phyloP scores from a whole-genome alignment of 2,113 vertebrate species.

The Pampusana beccarii region DNA sequence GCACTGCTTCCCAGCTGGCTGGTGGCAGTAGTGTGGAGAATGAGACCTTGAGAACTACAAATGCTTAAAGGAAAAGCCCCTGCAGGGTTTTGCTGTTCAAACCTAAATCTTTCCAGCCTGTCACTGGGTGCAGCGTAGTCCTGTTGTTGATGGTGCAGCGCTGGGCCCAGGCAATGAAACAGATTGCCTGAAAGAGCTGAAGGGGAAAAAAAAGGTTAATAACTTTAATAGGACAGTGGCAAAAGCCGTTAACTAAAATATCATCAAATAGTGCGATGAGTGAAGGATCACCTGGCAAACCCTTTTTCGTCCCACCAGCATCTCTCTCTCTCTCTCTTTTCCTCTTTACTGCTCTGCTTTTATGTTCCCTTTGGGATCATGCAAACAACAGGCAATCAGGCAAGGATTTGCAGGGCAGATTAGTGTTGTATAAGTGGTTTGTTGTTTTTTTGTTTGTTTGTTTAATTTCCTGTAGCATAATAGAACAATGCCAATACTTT shows the following conservation, averaged over 20 bases:
- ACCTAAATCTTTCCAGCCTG: not conserved
- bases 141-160: rapidly evolving
- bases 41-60: not conserved
- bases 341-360: not conserved
- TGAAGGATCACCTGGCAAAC: not conserved
- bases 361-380: not conserved
- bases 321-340: not conserved
- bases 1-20: not conserved
- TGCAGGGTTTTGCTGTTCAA: not conserved
- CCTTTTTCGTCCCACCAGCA: not conserved
- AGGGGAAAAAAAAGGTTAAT: not conserved
- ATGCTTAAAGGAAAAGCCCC: not conserved
- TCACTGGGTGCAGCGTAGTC: not conserved
- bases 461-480: not conserved
- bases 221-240: not conserved
- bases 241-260: not conserved
- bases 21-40: not conserved
- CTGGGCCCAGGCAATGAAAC: not conserved
- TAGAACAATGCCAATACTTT: not conserved
- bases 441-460: not conserved
- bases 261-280: not conserved
- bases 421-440: not conserved
- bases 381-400: not conserved
- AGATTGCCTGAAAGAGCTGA: not conserved
- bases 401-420: not conserved